phyloP scores from a whole-genome alignment of 2,797 vertebrate species.

The Nannoperca australis region DNA sequence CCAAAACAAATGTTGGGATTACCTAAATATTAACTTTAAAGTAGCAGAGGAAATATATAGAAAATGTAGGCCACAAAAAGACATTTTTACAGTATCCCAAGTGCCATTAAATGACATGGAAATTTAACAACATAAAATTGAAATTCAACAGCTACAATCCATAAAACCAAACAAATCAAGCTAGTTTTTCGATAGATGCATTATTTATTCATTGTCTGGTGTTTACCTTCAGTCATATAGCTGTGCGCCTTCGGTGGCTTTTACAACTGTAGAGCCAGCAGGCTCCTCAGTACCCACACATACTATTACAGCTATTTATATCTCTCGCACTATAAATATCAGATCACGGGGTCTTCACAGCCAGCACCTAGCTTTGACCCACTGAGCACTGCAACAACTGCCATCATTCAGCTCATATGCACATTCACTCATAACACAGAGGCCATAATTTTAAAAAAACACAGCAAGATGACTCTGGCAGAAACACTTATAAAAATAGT shows the following conservation, averaged over 20 bases:
- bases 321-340: conserved; percentile 77
- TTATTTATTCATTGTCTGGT: conserved; percentile 22
- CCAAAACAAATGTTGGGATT: conserved; percentile 10
- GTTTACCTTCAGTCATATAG: conserved; percentile 81
- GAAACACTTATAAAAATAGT: background rate
- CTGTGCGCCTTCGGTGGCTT: conserved; percentile 57
- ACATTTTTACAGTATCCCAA: conserved; percentile 6
- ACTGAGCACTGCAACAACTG: conserved; percentile 57
- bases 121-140: background rate
- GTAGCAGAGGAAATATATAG: background rate
- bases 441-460: background rate
- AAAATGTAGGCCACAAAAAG: background rate
- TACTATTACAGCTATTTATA: conserved; percentile 79
- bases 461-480: background rate
- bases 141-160: background rate
- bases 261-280: conserved; percentile 59
- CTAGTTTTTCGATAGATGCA: background rate
- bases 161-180: background rate
- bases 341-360: conserved; percentile 71
- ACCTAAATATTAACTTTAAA: conserved; percentile 1
- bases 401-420: conserved; percentile 27
- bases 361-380: conserved; percentile 71
- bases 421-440: background rate
- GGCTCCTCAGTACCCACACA: conserved; percentile 64
- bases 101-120: background rate